Base-by-base conservation (phyloP, 2,888 invertebrate species). In the Automeris io region DNA sequence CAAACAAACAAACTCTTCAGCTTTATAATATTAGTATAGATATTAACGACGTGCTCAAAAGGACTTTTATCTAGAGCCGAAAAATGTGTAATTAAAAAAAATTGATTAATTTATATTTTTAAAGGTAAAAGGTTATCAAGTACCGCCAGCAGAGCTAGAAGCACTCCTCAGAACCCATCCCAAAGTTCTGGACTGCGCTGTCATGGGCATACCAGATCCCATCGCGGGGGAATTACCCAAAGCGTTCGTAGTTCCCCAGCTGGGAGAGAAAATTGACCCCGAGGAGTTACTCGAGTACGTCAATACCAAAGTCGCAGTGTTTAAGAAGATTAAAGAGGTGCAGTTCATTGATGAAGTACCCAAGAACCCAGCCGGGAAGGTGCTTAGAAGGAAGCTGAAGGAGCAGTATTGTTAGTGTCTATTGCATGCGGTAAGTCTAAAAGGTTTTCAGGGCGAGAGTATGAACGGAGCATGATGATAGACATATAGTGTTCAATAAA, bases 71-170 rank as follows among this genome's bases (percentile, higher is more conserved):
- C n/a, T n/a, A n/a, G n/a, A n/a, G n/a, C n/a, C n/a, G n/a, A n/a
- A n/a, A n/a, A n/a, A n/a, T n/a, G n/a, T n/a, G n/a, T n/a, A n/a
- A n/a, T n/a, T n/a, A n/a, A n/a, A n/a, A n/a, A n/a, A n/a, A n/a
- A n/a, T n/a, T n/a, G n/a, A n/a, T n/a, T n/a, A n/a, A n/a, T n/a
- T 26, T 26, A 7, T 26, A 13, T 8, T 13, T 13, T 26, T 12
- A 9, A 62, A 85, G 85, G 93, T 93, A 0, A 91, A 90, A 79
- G 91, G 88, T 1, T 90, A 88, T 71, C 90, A 95, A 91, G 96
- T 97, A 11, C 91, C 97, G 0, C 97, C 97, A 5, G 96, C 96
- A 0, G 97, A 97, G 70, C 67, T 97, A 21, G 97, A 97, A 74
- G 91, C 89, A 33, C 57, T 94, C 1, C 69, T 96, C 4, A 81